Evolutionary conservation across 1,140 invertebrate species (phyloP), one percentile per base, ranked within the genome.

Genomic region (Aleiodes sp.): DNA sequence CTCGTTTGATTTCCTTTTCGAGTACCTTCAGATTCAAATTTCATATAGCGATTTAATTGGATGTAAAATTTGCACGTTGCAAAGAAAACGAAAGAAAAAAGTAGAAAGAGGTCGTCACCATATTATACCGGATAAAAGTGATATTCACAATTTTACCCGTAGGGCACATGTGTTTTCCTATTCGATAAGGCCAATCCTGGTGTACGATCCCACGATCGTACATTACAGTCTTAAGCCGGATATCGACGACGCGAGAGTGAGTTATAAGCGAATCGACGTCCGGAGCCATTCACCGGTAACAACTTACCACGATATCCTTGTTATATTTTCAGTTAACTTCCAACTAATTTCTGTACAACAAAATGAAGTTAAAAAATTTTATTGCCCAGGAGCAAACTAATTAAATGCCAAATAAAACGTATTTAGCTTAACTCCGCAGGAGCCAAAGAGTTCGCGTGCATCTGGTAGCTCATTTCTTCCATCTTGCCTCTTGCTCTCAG

Each of bases 371-470:
- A 75, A 75, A 78, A 43, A 43, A 16, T 43, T 16, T 43, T 43
- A 43, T 43, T 43, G 19, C 39, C 39, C 39, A 74, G 72, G 72
- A 70, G 75, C n/a, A n/a, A n/a, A n/a, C 74, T 79, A 79, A 79
- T 79, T 79, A 79, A 79, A 79, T 77, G 74, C 75, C 74, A 76
- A 79, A 79, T 76, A 76, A 76, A 79, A 72, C 73, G 73, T 73
- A 16, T 12, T 16, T 1, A 4, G 14, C n/a, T 16, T 16, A 43
- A 43, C 39, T 43, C 12, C 39, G 19, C 1, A 16, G 39, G 39
- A 16, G n/a, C 6, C n/a, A 43, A n/a, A 16, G 19, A n/a, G 3
- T 43, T 43, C 39, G 39, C 39, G 39, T 43, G 39, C 19, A 16
- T 43, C 39, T 43, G 39, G 7, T 16, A 2, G 19, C 39, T 43